A percentile compares a stretch with the other conserved stretches of the same genome.
phyloP scores from a whole-genome alignment of 1,140 invertebrate species.

The Archivesica marissinica region DNA sequence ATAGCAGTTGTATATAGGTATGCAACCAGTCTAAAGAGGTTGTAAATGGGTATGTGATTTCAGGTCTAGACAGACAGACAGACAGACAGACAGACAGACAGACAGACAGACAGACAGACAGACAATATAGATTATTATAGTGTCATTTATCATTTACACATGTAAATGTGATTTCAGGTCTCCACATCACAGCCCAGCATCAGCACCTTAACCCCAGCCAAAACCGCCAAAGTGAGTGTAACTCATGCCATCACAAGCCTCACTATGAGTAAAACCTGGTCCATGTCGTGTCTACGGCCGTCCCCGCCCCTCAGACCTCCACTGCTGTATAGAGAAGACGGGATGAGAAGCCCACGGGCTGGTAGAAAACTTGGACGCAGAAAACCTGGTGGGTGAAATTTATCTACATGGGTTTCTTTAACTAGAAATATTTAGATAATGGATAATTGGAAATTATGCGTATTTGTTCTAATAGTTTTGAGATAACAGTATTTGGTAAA shows the following conservation, averaged over 20 bases:
- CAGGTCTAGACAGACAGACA: too few species aligned
- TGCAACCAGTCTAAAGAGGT: too few species aligned
- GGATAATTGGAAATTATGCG: too few species aligned
- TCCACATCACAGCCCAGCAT: slow-evolving; percentile 80
- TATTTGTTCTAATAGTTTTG: too few species aligned
- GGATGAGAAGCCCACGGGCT: slow-evolving; percentile 79
- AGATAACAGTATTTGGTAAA: too few species aligned
- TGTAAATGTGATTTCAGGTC: slow-evolving; percentile 73
- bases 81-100: too few species aligned
- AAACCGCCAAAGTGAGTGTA: slow-evolving; percentile 77
- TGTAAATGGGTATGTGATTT: too few species aligned
- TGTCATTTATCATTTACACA: slow-evolving; percentile 72
- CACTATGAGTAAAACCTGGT: slow-evolving; percentile 86
- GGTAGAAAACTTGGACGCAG: slow-evolving; percentile 75
- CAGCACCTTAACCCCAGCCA: slow-evolving; percentile 77
- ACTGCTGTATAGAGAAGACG: slow-evolving; percentile 85
- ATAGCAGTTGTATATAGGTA: too few species aligned
- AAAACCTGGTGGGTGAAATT: slow-evolving; percentile 78
- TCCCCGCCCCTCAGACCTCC: slow-evolving; percentile 91
- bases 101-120: too few species aligned
- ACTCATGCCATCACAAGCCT: slow-evolving; percentile 71
- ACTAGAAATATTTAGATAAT: too few species aligned
- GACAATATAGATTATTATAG: too few species aligned
- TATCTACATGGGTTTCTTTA: too few species aligned
- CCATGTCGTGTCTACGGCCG: slow-evolving; percentile 90